phyloP scores from a whole-genome alignment of 2,797 vertebrate species.

The Notoglanidium macrostoma region DNA sequence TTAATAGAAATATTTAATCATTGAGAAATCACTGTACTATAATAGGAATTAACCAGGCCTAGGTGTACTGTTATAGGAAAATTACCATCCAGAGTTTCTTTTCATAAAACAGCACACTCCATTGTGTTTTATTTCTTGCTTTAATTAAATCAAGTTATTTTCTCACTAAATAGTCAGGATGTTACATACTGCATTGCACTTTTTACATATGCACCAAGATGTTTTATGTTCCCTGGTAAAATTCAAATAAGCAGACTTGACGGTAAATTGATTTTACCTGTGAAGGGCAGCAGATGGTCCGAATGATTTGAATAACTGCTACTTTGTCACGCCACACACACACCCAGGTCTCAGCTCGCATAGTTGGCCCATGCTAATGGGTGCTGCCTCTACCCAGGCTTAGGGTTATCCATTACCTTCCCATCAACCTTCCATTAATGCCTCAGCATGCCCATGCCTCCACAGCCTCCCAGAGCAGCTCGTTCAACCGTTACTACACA shows the following conservation, averaged over 20 bases:
- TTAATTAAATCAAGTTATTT: background rate
- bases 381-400: constrained; percentile 32
- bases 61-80: background rate
- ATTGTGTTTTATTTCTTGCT: background rate
- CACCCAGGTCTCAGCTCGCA: constrained; percentile 22
- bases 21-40: background rate
- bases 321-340: constrained; percentile 39
- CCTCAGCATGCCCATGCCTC: constrained; percentile 48
- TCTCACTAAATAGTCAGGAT: background rate
- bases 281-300: constrained; percentile 45
- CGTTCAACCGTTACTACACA: constrained; percentile 36
- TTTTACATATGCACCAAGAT: background rate
- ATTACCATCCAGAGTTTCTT: background rate
- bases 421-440: constrained; percentile 58
- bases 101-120: background rate
- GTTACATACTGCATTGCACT: background rate
- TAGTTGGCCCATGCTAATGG: constrained; percentile 49
- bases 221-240: constrained; percentile 30
- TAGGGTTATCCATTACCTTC: constrained; percentile 56
- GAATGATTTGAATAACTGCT: constrained; percentile 39
- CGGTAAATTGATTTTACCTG: constrained; percentile 46
- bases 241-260: constrained; percentile 20
- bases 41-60: background rate
- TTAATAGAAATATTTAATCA: background rate
- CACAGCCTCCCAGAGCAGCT: constrained; percentile 41